Percentiles rank a stretch among this genome's conserved stretches.
Conservation (phyloP, 2,113 vertebrate species). For the Sprattus sprattus region DNA sequence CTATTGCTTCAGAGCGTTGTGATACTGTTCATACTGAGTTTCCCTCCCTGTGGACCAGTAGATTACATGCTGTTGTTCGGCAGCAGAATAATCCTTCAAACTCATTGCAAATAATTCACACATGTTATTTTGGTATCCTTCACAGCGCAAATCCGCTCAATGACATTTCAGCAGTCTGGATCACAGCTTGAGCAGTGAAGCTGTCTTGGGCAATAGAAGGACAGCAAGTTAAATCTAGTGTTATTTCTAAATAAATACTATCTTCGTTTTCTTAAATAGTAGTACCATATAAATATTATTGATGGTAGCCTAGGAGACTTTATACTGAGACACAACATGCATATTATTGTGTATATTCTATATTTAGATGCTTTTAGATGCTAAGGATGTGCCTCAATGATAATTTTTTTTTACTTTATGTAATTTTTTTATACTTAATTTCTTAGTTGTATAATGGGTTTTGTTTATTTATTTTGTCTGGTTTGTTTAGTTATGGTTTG, state of each 20-base stretch:
- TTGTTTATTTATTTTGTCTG: too few species aligned
- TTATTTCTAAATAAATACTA: slow-evolving; percentile 24
- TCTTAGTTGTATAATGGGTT: too few species aligned
- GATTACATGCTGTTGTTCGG: slow-evolving; percentile 75
- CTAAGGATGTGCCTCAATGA: too few species aligned
- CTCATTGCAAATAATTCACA: slow-evolving; percentile 61
- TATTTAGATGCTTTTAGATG: too few species aligned
- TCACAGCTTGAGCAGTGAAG: slow-evolving; percentile 57
- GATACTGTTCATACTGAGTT: slow-evolving; percentile 57
- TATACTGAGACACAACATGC: not conserved
- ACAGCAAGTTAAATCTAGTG: not conserved
- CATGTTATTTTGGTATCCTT: slow-evolving; percentile 71
- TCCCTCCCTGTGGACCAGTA: slow-evolving; percentile 66
- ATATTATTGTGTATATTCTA: too few species aligned
- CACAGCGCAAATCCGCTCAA: slow-evolving; percentile 63
- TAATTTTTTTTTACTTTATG: too few species aligned
- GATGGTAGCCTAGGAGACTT: not conserved
- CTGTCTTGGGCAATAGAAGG: slow-evolving; percentile 49
- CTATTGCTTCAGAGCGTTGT: slow-evolving; percentile 58
- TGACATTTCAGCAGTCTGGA: slow-evolving; percentile 73
- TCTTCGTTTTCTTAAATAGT: not conserved
- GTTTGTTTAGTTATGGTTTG: too few species aligned
- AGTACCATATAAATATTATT: not conserved
- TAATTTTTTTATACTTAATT: too few species aligned
- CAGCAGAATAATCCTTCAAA: slow-evolving; percentile 71